Base-by-base conservation (phyloP, 1,140 invertebrate genomes). In the Battus philenor region DNA sequence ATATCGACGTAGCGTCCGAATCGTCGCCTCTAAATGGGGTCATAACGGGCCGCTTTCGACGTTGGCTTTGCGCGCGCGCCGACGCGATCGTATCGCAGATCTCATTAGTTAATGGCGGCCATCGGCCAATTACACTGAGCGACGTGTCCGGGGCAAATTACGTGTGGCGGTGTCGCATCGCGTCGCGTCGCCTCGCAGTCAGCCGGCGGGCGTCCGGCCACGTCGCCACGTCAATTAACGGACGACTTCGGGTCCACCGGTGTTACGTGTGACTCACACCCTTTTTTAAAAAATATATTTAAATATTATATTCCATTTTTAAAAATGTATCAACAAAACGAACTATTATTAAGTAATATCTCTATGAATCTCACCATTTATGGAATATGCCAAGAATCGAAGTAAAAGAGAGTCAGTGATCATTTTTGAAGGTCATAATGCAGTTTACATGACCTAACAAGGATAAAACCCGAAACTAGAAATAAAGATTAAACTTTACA, bases 61-160 rank as follows among this genome's bases (percentile, higher is more conserved):
- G 33, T 36, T 44, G 47, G 49, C 59, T 59, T 59, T 59, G 55
- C 36, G 36, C 41, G 47, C 30, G 32, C 41, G 54, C 63, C 63
- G 59, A 43, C 53, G 12, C 50, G 59, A 59, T 59, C 38, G 36
- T 51, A 62, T 63, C 59, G 47, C 30, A 34, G 11, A 57, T 54
- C 58, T 68, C 60, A 68, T 68, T 68, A 63, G 58, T 47, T 64
- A 68, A 64, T 68, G 55, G 44, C 46, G 33, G 27, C 32, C 27
- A 17, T 26, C 43, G 41, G 63, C 56, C 63, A 67, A 67, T 67
- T 67, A 67, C 49, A 24, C 39, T 56, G 65, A 68, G 60, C 49
- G 65, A 68, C 65, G 58, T 47, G 65, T 68, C 65, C 65, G 60
- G 57, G 60, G 57, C 58, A 59, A 61, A 64, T 64, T 68, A 26